These are phyloP conservation scores for Ibidorhyncha struthersii DNA, from an alignment of 2,113 vertebrate genomes.

Conservation along the genomic window DNA sequence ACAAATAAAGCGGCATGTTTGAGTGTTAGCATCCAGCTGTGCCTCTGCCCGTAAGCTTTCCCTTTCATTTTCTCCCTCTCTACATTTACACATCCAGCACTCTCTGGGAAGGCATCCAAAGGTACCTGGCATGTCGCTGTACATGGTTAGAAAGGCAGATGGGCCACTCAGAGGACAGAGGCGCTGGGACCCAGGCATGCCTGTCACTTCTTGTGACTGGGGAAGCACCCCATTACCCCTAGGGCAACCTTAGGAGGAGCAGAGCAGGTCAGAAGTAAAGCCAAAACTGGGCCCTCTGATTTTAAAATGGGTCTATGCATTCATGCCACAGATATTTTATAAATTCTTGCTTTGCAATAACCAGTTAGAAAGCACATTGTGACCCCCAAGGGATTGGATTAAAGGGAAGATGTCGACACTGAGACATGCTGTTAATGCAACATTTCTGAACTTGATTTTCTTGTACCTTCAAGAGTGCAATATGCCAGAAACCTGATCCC, in stretches of 20 bases:
- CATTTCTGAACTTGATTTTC: not conserved
- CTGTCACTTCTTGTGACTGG: not conserved
- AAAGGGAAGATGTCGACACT: not conserved
- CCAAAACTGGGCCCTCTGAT: not conserved
- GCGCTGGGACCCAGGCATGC: fast-evolving
- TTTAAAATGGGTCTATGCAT: not conserved
- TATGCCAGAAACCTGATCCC: conserved; percentile 14
- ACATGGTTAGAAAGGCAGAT: not conserved
- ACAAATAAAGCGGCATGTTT: fast-evolving
- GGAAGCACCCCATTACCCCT: not conserved
- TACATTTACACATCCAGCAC: not conserved
- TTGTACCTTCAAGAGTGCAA: not conserved
- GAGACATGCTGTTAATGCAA: not conserved
- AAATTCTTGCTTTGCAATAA: not conserved
- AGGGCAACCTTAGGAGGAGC: not conserved
- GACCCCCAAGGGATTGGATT: not conserved
- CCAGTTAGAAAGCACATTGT: not conserved
- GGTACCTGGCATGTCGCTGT: not conserved
- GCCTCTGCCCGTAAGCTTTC: not conserved
- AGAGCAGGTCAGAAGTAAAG: not conserved
- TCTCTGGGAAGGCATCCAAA: not conserved
- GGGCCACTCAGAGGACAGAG: not conserved
- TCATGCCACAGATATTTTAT: not conserved
- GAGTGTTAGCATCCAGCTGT: not conserved
- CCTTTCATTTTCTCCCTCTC: not conserved